phyloP scores from a whole-genome alignment of 1,140 invertebrate genomes.

The Lepidurus packardi region DNA sequence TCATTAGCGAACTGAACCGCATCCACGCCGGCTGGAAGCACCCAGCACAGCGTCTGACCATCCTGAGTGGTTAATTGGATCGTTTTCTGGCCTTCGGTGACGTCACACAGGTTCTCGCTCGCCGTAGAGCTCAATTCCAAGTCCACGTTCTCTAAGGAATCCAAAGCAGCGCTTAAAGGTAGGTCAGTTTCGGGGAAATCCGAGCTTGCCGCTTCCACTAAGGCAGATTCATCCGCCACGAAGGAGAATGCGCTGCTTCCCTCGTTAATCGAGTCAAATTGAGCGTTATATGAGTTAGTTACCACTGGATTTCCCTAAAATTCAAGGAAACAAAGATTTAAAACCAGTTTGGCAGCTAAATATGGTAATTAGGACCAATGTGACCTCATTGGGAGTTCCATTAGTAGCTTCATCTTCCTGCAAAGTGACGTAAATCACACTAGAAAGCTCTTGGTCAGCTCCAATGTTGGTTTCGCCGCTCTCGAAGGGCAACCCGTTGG shows the following conservation, averaged over 20 bases:
- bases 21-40: conserved; percentile 48
- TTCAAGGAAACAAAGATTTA: neutral
- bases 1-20: conserved; percentile 46
- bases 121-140: conserved; percentile 23
- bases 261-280: neutral
- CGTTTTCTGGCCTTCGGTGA: conserved; percentile 42
- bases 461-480: conserved; percentile 40
- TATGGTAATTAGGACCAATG: neutral
- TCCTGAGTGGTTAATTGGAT: conserved; percentile 49
- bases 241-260: neutral
- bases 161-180: conserved; percentile 2
- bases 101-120: conserved; percentile 23
- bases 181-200: conserved; percentile 1
- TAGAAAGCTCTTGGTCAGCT: conserved; percentile 43
- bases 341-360: neutral
- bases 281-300: neutral
- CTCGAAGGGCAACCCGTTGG: conserved; percentile 34
- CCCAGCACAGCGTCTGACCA: conserved; percentile 48
- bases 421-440: conserved; percentile 51
- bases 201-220: neutral
- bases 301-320: neutral
- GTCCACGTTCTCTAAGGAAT: conserved; percentile 28
- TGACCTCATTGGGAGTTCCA: too few relatives aligned
- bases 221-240: neutral
- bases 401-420: conserved; percentile 43